phyloP scores from a whole-genome alignment of 2,113 vertebrate species.

The Grallaria varia region DNA sequence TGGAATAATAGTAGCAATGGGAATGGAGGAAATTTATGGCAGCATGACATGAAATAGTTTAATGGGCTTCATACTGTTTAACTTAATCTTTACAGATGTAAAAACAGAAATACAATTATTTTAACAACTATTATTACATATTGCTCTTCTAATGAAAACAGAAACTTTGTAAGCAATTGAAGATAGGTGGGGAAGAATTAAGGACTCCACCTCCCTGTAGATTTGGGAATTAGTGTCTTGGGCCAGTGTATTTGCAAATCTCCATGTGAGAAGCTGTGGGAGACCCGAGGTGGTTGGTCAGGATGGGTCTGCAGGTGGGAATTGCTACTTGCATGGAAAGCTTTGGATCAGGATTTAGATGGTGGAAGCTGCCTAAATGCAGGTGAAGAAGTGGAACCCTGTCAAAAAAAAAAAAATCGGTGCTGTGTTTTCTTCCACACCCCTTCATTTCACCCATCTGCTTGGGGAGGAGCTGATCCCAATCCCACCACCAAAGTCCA shows the following conservation, averaged over 20 bases:
- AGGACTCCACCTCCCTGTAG: background rate
- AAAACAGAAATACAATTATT: slow-evolving; percentile 78
- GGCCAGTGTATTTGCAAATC: background rate
- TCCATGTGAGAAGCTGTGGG: background rate
- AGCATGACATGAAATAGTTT: slow-evolving; percentile 68
- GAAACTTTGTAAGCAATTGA: background rate
- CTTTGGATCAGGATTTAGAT: background rate
- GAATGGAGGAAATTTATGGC: slow-evolving; percentile 67
- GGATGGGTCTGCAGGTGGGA: background rate
- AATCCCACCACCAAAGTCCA: background rate
- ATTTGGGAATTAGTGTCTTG: background rate
- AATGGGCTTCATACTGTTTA: slow-evolving; percentile 75
- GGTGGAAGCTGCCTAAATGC: background rate
- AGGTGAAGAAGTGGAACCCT: background rate
- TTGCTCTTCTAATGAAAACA: slow-evolving; percentile 66
- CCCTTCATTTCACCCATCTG: background rate
- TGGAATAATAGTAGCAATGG: slow-evolving; percentile 71
- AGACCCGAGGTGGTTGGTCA: background rate
- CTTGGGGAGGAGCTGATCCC: background rate
- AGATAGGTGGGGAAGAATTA: background rate
- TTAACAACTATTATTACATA: slow-evolving; percentile 75
- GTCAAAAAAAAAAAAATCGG: background rate
- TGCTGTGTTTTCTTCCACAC: accelerated
- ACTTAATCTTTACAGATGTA: slow-evolving; percentile 80
- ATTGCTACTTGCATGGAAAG: background rate